These are phyloP conservation scores for Tiphia femorata DNA, from an alignment of 2,888 invertebrate species.

Conservation along the genomic window DNA sequence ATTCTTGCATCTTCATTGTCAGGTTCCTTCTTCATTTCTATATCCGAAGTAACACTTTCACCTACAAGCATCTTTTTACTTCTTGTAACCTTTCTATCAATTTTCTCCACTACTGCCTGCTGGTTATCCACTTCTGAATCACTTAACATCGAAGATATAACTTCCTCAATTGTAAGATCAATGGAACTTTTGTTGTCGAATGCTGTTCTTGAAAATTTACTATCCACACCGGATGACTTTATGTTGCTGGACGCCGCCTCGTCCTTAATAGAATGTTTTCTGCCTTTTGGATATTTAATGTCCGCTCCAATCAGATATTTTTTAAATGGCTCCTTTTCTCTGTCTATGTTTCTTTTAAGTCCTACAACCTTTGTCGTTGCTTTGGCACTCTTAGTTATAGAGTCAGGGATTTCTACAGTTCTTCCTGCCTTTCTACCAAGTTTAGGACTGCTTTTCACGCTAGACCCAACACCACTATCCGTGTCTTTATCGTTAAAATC, in stretches of 20 bases:
- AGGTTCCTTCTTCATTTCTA: constrained; percentile 57
- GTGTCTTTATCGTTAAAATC: constrained; percentile 40
- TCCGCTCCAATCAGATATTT: constrained; percentile 23
- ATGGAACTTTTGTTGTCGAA: constrained; percentile 54
- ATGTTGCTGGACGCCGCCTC: constrained; percentile 27
- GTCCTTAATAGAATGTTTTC: constrained; percentile 34
- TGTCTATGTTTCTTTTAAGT: constrained; percentile 47
- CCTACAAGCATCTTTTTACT: constrained; percentile 55
- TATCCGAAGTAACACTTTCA: constrained; percentile 39
- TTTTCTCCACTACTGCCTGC: constrained; percentile 41
- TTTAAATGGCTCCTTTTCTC: constrained; percentile 39
- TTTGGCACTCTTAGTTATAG: constrained; percentile 46
- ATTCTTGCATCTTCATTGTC: constrained; percentile 46
- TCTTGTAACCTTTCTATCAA: constrained; percentile 52
- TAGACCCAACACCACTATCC: constrained; percentile 27
- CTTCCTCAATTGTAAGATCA: constrained; percentile 64
- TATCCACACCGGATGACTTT: constrained; percentile 21
- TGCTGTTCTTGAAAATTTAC: constrained; percentile 34
- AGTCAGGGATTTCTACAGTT: constrained; percentile 38
- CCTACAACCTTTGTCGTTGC: constrained; percentile 36
- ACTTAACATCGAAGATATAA: constrained; percentile 63
- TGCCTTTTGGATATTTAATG: constrained; percentile 37
- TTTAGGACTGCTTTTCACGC: constrained; percentile 56
- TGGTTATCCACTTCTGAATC: constrained; percentile 53
- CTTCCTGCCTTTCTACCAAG: constrained; percentile 45